Evolutionary conservation across 1,140 invertebrate genomes (phyloP).

Genomic region (Drosophila orosa): DNA sequence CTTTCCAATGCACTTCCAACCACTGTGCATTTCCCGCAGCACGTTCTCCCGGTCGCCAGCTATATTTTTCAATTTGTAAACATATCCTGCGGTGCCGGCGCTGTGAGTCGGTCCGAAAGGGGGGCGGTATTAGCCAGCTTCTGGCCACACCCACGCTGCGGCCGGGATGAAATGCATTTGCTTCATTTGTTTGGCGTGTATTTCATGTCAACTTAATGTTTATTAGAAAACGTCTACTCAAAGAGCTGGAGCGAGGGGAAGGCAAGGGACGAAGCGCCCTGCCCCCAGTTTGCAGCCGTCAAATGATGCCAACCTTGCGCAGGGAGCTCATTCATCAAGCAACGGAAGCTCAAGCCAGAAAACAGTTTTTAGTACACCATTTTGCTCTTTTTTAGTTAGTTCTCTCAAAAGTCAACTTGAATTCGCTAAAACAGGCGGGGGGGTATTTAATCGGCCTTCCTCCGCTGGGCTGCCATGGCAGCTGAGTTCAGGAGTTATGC

Average conservation of each 20-base stretch:
- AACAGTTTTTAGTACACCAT: slow-evolving; percentile 17
- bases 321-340: slow-evolving; percentile 42
- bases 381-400: slow-evolving; percentile 39
- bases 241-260: slow-evolving; percentile 37
- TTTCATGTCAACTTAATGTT: slow-evolving; percentile 81
- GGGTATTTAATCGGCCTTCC: slow-evolving; percentile 8
- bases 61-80: slow-evolving; percentile 82
- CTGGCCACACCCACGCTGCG: slow-evolving; percentile 39
- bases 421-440: background rate
- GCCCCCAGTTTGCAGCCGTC: slow-evolving; percentile 2
- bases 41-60: slow-evolving; percentile 66
- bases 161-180: slow-evolving; percentile 71
- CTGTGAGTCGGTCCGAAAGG: slow-evolving; percentile 52
- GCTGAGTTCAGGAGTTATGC: background rate
- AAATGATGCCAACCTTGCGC: slow-evolving; percentile 10
- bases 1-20: background rate
- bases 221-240: slow-evolving; percentile 73
- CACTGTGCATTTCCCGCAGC: slow-evolving; percentile 54
- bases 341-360: slow-evolving; percentile 6
- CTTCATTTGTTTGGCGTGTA: slow-evolving; percentile 80
- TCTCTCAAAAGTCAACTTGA: slow-evolving; percentile 16
- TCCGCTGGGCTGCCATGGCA: background rate
- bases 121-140: slow-evolving; percentile 65
- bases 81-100: slow-evolving; percentile 76
- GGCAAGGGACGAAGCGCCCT: slow-evolving; percentile 1